Evolutionary conservation across 2,797 vertebrate species (phyloP).

Genomic region (Sebastes goodei): DNA sequence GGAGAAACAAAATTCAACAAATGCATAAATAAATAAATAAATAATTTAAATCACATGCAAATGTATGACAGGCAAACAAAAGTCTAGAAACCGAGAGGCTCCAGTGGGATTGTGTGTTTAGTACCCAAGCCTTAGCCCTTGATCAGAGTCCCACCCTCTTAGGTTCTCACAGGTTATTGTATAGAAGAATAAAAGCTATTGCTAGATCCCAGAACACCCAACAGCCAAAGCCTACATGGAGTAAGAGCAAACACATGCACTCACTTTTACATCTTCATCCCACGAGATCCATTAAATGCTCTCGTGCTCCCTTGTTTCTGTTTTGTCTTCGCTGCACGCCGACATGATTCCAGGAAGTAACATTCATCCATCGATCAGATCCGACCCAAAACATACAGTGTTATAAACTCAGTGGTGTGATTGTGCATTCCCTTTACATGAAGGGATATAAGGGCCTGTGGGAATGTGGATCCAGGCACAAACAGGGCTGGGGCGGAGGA

Average conservation of each 20-base stretch:
- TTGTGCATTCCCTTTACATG: slow-evolving; percentile 56
- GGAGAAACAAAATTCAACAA: slow-evolving; percentile 35
- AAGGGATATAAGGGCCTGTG: slow-evolving; percentile 24
- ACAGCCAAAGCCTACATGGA: slow-evolving; percentile 24
- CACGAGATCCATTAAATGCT: neutral
- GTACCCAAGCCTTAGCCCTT: slow-evolving; percentile 63
- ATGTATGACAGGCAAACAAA: slow-evolving; percentile 33
- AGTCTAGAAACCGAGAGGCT: slow-evolving; percentile 33
- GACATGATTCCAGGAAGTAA: slow-evolving; percentile 14
- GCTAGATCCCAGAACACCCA: slow-evolving; percentile 38
- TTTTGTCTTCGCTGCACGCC: neutral
- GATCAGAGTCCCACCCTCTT: slow-evolving; percentile 13
- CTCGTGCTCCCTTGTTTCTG: slow-evolving; percentile 7
- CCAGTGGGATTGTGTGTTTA: slow-evolving; percentile 18
- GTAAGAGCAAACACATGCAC: slow-evolving; percentile 56
- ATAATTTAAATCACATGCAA: slow-evolving; percentile 56
- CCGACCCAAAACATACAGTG: neutral
- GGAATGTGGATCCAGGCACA: slow-evolving; percentile 59
- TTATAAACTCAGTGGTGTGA: slow-evolving; percentile 6
- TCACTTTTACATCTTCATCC: neutral
- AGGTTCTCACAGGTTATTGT: slow-evolving; percentile 27
- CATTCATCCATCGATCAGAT: slow-evolving; percentile 52
- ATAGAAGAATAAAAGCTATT: slow-evolving; percentile 52
- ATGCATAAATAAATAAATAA: slow-evolving; percentile 41
- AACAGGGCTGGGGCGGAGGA: slow-evolving; percentile 17